These are phyloP conservation scores for Rhincodon typus DNA, from an alignment of 2,797 vertebrate genomes.

Conservation along the genomic window DNA sequence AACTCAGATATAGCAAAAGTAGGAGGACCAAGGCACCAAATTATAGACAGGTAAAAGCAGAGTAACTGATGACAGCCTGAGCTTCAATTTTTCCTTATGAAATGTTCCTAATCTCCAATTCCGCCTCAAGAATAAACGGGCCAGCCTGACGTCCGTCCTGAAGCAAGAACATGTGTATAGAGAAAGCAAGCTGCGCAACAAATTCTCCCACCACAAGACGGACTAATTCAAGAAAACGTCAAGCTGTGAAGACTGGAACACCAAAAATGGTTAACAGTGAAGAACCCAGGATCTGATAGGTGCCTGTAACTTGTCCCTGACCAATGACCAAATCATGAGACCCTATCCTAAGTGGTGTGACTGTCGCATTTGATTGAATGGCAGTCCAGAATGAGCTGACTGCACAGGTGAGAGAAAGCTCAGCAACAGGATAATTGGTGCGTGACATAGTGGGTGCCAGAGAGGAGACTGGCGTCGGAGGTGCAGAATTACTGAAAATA, in stretches of 20 bases:
- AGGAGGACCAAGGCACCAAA: not conserved
- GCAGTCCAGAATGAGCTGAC: constrained; percentile 7
- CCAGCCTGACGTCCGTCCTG: not conserved
- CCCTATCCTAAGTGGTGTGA: no score
- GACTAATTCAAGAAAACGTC: no score
- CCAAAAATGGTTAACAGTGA: not conserved
- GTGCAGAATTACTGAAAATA: constrained; percentile 36
- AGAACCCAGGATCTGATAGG: not conserved
- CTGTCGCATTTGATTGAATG: not conserved
- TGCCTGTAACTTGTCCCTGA: not conserved
- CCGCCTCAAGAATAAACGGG: not conserved
- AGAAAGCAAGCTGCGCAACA: not conserved
- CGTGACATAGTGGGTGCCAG: constrained; percentile 15
- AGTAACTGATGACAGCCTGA: not conserved
- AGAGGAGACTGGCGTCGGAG: not conserved
- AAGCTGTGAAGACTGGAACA: not conserved
- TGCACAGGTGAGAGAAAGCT: not conserved
- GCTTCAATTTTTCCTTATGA: not conserved
- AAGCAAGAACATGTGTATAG: not conserved
- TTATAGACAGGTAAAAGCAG: not conserved
- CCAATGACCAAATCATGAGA: no score
- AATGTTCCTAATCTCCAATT: not conserved
- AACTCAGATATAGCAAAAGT: not conserved
- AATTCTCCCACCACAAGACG: not conserved
- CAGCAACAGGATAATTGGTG: not conserved